Base-by-base conservation (phyloP, 2,113 vertebrate species). In the Micronycteris hirsuta region DNA sequence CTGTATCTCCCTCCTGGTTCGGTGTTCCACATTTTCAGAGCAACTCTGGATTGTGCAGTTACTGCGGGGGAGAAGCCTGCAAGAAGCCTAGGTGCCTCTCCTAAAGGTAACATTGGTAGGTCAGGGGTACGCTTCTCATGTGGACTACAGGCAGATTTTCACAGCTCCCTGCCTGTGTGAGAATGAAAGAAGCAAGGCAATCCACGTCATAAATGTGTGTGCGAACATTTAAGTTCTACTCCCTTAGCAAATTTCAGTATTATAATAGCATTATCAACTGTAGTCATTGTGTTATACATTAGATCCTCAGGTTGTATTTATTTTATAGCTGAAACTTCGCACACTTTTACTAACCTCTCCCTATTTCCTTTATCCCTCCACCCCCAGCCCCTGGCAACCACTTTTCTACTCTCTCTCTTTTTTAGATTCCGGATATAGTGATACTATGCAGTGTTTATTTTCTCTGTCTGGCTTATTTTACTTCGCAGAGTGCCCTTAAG, bases 171-270 rank as follows among this genome's bases (percentile, higher is more conserved):
- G 22, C 47, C 49, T 76, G 36, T 13, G 13, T 3, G 54, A 61
- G 38, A 47, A 41, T 45, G 5, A 56, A n/a, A 56, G 26, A 22
- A n/a, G 7, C 8, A 41, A 56, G n/a, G 12, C 33, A 24, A 31
- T 19, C 41, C 7, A 41, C 13, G 24, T 2, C 38, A 41, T 71
- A 38, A 41, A 11, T 41, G n/a, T 56, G n/a, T 6, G 47, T 26
- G 5, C 24, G 56, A 43, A 15, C 22, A 45, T 54, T 86, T 28
- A 11, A 47, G 3, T 83, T 77, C 28, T 36, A 85, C 5, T 76
- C 28, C 67, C 6, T 65, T 43, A 67, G 81, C 20, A 85, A n/a
- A 76, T 92, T 85, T 92, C 56, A 92, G n/a, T 47, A 61, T 47
- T 61, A n/a, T 13, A 43, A 28, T 17, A 9, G 4, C 54, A 56